Percentiles rank a stretch among this genome's conserved stretches.
phyloP scores from a whole-genome alignment of 1,140 invertebrate genomes.

The Sitodiplosis mosellana region DNA sequence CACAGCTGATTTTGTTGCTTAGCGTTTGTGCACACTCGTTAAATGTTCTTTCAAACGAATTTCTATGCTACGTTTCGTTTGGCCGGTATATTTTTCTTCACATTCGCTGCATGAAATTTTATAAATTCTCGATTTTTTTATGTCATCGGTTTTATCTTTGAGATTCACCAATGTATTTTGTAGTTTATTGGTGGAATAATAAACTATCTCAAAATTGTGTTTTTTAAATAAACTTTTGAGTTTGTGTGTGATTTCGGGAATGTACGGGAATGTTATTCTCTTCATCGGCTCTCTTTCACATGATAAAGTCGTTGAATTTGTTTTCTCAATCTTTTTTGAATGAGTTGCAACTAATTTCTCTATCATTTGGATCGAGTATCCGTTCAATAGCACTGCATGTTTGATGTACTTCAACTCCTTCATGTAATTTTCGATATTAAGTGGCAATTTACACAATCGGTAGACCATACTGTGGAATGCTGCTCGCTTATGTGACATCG shows the following conservation, averaged over 20 bases:
- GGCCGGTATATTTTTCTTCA: too few species aligned
- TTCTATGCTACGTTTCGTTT: too few species aligned
- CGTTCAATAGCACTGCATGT: not conserved
- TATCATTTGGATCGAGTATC: not conserved
- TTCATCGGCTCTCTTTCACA: not conserved
- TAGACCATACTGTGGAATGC: not conserved
- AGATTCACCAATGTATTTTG: too few species aligned
- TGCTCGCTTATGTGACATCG: not conserved
- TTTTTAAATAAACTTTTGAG: not conserved
- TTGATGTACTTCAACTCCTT: not conserved
- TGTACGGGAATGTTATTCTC: not conserved
- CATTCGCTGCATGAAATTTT: too few species aligned
- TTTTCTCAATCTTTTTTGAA: not conserved
- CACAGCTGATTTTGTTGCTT: too few species aligned
- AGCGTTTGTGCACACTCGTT: too few species aligned
- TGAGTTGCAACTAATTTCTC: not conserved
- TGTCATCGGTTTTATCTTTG: too few species aligned
- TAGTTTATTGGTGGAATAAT: too few species aligned
- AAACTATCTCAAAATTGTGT: not conserved
- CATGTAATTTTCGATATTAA: not conserved
- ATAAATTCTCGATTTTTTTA: too few species aligned
- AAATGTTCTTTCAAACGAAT: too few species aligned
- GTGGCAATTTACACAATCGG: not conserved
- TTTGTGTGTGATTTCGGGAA: not conserved
- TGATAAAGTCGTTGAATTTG: not conserved